Base-by-base conservation (phyloP, 2,113 vertebrate species). In the Progne subis region DNA sequence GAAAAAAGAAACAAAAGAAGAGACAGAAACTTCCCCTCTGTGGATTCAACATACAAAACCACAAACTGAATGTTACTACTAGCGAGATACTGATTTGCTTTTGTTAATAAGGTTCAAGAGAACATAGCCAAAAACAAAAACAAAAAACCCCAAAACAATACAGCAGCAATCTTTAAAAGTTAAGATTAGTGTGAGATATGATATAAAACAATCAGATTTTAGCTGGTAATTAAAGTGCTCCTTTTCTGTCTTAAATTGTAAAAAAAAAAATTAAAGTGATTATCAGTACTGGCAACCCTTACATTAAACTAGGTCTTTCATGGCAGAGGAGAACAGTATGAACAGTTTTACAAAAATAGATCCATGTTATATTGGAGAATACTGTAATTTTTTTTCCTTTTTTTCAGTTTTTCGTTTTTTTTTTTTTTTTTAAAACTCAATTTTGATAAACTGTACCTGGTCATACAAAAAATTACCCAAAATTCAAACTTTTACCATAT, bases 291-390 rank as follows among this genome's bases (percentile, higher is more conserved):
- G 98, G 98, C 97, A 97, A 98, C 92, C 94, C 96, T 97, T 96
- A 95, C 91, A 95, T 96, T 80, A 74, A 83, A 95, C 96, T 97
- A 98, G 95, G 86, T 97, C 92, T 97, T 97, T 97, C 82, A 97
- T 97, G 97, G 97, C 97, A 98, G 97, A 97, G 97, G 97, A 98
- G 97, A 98, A 98, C 97, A 97, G 96, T 95, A 97, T 86, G 97
- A 98, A 98, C 93, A 97, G 90, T 94, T 96, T 98, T 98, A 98
- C 97, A 98, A 98, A 98, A 98, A 98, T 98, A 98, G 98, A 98
- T 96, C 81, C 95, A 97, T 92, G 97, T 94, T 97, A 97, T 97
- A 98, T 97, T 96, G 97, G 97, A 97, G 90, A 97, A 96, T 96
- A 97, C 93, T 96, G 97, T 65, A 95, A 87, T 52, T 97, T 97